Conservation (phyloP, 2,797 vertebrate genomes). For the Naso thynnoides region DNA sequence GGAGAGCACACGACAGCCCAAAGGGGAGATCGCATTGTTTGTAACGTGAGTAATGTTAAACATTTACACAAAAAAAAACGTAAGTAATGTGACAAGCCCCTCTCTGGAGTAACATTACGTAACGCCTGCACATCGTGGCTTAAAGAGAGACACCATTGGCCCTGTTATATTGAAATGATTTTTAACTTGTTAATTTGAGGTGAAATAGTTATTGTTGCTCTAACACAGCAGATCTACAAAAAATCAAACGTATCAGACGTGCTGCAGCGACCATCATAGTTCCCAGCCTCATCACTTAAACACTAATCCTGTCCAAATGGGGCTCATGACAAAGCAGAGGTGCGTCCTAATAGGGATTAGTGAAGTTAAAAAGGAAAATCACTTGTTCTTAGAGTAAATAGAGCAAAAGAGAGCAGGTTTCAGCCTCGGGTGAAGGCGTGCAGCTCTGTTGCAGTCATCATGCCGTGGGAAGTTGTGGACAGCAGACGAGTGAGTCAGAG, state of each 20-base stretch:
- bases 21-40: no score
- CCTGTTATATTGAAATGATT: no score
- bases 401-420: conserved; percentile 5
- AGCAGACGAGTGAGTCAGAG: conserved; percentile 31
- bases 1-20: no score
- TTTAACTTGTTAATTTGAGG: no score
- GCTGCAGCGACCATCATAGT: conserved; percentile 4
- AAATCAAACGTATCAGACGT: conserved; percentile 18
- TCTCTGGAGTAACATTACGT: no score
- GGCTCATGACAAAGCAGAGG: conserved; percentile 7
- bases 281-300: conserved; percentile 19
- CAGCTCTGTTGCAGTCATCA: conserved; percentile 1
- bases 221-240: conserved; percentile 14
- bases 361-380: conserved; percentile 4
- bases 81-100: no score
- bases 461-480: not conserved
- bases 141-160: no score
- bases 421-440: not conserved
- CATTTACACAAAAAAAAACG: no score
- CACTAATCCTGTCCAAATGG: conserved; percentile 11
- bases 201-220: no score
- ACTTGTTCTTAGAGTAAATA: not conserved
- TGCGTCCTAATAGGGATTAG: conserved; percentile 24
- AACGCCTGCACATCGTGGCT: no score
- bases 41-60: no score